phyloP scores from a whole-genome alignment of 2,888 invertebrate genomes.

The Omphaloscelis lunosa region DNA sequence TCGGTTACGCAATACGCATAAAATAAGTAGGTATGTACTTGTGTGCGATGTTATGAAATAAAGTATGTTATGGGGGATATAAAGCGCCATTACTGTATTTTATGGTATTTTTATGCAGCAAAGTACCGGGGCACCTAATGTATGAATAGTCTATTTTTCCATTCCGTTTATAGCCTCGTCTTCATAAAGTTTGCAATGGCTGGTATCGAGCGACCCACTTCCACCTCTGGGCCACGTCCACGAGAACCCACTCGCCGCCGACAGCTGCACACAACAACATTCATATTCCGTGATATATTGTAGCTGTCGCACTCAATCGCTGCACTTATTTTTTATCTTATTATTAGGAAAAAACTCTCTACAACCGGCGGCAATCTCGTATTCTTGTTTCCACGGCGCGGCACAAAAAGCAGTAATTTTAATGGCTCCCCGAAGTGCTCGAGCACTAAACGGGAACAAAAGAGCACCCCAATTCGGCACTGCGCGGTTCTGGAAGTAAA shows the following conservation, averaged over 20 bases:
- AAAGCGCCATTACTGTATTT: constrained; percentile 61
- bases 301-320: constrained; percentile 44
- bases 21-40: constrained; percentile 40
- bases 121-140: constrained; percentile 57
- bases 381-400: constrained; percentile 70
- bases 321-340: constrained; percentile 64
- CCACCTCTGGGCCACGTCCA: constrained; percentile 53
- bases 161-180: constrained; percentile 67
- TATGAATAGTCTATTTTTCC: constrained; percentile 70
- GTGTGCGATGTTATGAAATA: constrained; percentile 59
- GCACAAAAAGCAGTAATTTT: constrained; percentile 75
- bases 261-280: constrained; percentile 63
- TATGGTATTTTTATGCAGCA: constrained; percentile 66
- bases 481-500: constrained; percentile 70
- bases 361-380: constrained; percentile 68
- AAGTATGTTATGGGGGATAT: constrained; percentile 63
- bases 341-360: constrained; percentile 63
- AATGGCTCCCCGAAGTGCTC: constrained; percentile 76
- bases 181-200: constrained; percentile 73
- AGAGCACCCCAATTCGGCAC: constrained; percentile 72
- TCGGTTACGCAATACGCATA: constrained; percentile 57
- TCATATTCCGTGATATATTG: constrained; percentile 30
- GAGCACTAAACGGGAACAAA: constrained; percentile 73
- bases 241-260: constrained; percentile 38
- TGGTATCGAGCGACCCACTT: constrained; percentile 74